These are phyloP conservation scores for Beris morrisii DNA, from an alignment of 2,888 invertebrate genomes.

Conservation along the genomic window DNA sequence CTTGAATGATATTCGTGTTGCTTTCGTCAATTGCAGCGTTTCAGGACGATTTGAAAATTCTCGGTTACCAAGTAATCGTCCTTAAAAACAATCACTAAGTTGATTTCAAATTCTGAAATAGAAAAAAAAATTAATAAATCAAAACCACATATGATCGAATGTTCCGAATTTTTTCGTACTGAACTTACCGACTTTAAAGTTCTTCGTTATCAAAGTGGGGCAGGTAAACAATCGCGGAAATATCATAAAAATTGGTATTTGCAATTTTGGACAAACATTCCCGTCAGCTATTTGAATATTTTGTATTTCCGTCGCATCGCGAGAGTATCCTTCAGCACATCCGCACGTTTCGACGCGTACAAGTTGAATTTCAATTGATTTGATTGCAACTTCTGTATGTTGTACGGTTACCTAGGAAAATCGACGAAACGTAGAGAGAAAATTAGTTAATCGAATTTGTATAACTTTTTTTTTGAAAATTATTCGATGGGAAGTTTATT, in stretches of 20 bases:
- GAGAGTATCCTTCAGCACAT: constrained; percentile 84
- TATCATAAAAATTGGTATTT: constrained; percentile 92
- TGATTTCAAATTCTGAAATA: constrained; percentile 89
- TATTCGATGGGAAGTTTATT: not conserved
- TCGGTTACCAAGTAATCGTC: constrained; percentile 93
- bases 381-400: constrained; percentile 79
- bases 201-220: constrained; percentile 84
- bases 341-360: constrained; percentile 96
- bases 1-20: not conserved
- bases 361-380: constrained; percentile 91
- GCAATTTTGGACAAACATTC: constrained; percentile 77
- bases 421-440: not conserved
- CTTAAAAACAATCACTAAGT: constrained; percentile 88
- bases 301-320: constrained; percentile 98
- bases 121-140: constrained; percentile 38
- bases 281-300: constrained; percentile 97
- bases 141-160: constrained; percentile 32
- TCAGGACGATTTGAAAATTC: constrained; percentile 70
- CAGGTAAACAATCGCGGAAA: constrained; percentile 95
- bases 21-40: constrained; percentile 41
- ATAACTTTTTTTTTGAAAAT: not conserved
- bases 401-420: constrained; percentile 70
- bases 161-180: constrained; percentile 12
- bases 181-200: constrained; percentile 89
- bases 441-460: not conserved